These are phyloP conservation scores for Brachyptera putata DNA, from an alignment of 2,888 invertebrate species.

Conservation along the genomic window DNA sequence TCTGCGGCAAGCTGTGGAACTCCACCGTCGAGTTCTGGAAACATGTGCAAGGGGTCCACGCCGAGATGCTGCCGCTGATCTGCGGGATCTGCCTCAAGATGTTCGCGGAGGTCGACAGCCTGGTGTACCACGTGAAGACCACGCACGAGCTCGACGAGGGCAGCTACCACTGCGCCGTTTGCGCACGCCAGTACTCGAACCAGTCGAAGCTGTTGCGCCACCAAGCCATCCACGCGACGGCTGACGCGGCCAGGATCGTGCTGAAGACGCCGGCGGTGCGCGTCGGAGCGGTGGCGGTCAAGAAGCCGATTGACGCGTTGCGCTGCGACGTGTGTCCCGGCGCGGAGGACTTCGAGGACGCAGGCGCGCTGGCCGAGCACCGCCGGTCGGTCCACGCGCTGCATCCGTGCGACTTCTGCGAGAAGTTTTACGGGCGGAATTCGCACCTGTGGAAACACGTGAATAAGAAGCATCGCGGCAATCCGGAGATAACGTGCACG, in stretches of 20 bases:
- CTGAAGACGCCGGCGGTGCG: background rate
- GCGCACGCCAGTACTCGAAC: slow-evolving; percentile 49
- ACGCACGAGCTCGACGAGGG: slow-evolving; percentile 48
- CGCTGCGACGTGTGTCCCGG: slow-evolving; percentile 37
- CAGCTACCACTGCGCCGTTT: slow-evolving; percentile 49
- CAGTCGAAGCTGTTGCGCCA: slow-evolving; percentile 51
- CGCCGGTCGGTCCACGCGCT: slow-evolving; percentile 50
- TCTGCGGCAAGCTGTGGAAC: slow-evolving; percentile 51
- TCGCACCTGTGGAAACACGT: slow-evolving; percentile 61
- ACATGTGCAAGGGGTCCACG: slow-evolving; percentile 51
- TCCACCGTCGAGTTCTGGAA: slow-evolving; percentile 51
- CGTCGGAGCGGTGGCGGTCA: background rate
- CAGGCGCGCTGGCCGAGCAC: slow-evolving; percentile 52
- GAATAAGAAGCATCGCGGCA: slow-evolving; percentile 54
- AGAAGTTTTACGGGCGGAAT: slow-evolving; percentile 56
- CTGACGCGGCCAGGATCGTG: slow-evolving; percentile 31
- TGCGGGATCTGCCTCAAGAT: slow-evolving; percentile 51
- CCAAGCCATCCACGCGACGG: slow-evolving; percentile 47
- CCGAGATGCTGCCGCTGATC: slow-evolving; percentile 48
- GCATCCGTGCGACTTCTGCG: slow-evolving; percentile 57
- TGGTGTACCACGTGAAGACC: slow-evolving; percentile 45
- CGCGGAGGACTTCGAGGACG: slow-evolving; percentile 42
- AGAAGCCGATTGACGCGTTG: background rate
- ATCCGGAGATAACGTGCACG: slow-evolving; percentile 56
- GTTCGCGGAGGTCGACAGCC: slow-evolving; percentile 45